phyloP scores from a whole-genome alignment of 2,888 invertebrate species.

The Chesias legatella region DNA sequence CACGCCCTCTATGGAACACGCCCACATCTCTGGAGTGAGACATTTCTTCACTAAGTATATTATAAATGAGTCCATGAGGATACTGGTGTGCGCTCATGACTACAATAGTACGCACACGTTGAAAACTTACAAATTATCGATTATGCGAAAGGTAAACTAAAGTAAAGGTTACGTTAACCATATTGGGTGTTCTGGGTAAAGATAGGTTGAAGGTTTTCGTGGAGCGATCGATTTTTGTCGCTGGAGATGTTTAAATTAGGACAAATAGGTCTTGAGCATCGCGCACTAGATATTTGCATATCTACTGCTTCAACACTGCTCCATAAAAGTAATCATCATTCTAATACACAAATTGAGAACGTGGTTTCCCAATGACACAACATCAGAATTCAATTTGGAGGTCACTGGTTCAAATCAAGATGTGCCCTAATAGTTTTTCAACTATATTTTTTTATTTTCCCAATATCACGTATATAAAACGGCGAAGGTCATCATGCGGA shows the following conservation, averaged over 20 bases:
- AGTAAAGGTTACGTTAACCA: neutral
- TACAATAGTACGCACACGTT: constrained; percentile 25
- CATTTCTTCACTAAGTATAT: constrained; percentile 64
- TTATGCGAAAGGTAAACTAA: neutral
- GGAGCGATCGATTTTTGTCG: constrained; percentile 8
- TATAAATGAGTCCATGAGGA: constrained; percentile 48
- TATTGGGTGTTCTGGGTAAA: neutral
- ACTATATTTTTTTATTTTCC: no score
- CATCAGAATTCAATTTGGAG: no score
- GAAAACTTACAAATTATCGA: constrained; percentile 1
- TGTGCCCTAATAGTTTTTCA: no score
- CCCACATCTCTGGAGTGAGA: constrained; percentile 65
- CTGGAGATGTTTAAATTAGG: neutral
- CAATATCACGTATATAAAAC: no score
- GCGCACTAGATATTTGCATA: no score
- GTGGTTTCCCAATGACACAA: no score
- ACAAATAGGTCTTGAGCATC: no score
- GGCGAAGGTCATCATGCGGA: no score
- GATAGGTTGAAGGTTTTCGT: constrained; percentile 6
- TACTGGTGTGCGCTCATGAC: constrained; percentile 15
- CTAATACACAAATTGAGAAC: no score
- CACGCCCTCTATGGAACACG: constrained; percentile 66
- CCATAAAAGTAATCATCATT: no score
- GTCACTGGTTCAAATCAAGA: no score
- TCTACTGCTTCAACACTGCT: no score